Evolutionary conservation across 2,888 invertebrate species (phyloP).

Genomic region (Yponomeuta evonymella): DNA sequence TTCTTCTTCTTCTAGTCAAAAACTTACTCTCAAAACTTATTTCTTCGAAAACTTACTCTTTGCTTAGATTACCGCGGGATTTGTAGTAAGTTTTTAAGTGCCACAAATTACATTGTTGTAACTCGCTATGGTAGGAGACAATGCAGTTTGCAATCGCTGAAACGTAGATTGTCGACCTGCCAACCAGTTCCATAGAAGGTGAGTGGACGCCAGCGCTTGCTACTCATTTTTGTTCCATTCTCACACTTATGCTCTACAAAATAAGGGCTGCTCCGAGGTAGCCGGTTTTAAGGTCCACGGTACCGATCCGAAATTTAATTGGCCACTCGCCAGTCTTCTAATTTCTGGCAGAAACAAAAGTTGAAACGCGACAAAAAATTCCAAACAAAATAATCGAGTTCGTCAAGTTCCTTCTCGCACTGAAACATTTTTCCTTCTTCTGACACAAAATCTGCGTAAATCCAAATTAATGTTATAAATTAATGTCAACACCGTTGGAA

Average conservation of each 20-base stretch:
- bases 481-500: slow-evolving; percentile 12
- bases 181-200: too few species aligned
- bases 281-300: not conserved
- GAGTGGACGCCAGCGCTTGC: too few species aligned
- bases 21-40: too few species aligned
- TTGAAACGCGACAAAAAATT: not conserved
- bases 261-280: not conserved
- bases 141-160: too few species aligned
- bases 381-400: not conserved
- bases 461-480: slow-evolving; percentile 16
- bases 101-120: too few species aligned
- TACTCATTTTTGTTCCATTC: too few species aligned
- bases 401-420: not conserved
- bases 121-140: too few species aligned
- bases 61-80: too few species aligned
- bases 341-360: not conserved
- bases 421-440: not conserved
- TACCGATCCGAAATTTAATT: not conserved
- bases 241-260: not conserved
- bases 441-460: slow-evolving; percentile 11
- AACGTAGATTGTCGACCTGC: too few species aligned
- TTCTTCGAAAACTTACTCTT: too few species aligned
- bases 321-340: not conserved
- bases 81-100: too few species aligned
- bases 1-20: too few species aligned